A percentile compares a stretch with the other conserved stretches of the same genome.
Conservation (phyloP, 2,888 invertebrate genomes). For the Drymonia ruficornis region DNA sequence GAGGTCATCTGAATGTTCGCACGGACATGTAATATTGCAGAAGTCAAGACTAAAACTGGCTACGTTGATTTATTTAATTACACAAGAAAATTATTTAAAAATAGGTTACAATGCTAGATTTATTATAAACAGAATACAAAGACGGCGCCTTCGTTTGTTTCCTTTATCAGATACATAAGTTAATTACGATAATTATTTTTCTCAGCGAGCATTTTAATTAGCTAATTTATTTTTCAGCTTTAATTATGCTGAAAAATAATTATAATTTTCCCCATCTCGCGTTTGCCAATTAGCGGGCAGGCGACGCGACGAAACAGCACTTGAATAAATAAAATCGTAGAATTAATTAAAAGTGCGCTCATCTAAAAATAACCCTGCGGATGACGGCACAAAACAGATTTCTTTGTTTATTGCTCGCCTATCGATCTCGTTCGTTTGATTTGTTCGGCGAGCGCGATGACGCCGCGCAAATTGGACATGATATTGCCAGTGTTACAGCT, state of each 20-base stretch:
- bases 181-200: neutral
- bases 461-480: constrained; percentile 6
- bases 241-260: neutral
- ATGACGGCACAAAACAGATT: constrained; percentile 52
- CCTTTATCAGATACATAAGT: neutral
- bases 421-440: constrained; percentile 54
- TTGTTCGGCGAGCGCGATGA: constrained; percentile 4
- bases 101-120: neutral
- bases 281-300: constrained; percentile 2
- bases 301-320: constrained; percentile 9
- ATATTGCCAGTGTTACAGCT: constrained; percentile 8
- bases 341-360: constrained; percentile 53
- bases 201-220: neutral
- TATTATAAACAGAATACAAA: neutral
- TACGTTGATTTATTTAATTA: neutral
- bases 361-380: constrained; percentile 48
- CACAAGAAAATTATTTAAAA: neutral
- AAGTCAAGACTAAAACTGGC: neutral
- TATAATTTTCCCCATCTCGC: neutral
- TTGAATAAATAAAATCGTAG: constrained; percentile 47
- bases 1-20: neutral
- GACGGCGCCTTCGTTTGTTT: neutral
- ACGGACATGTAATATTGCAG: neutral
- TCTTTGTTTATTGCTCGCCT: constrained; percentile 56
- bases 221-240: neutral